Evolutionary conservation across 23 tunicate genomes (phyloP), one percentile per base, ranked within the genome.

Genomic region (Clavelina lepadiformis): DNA sequence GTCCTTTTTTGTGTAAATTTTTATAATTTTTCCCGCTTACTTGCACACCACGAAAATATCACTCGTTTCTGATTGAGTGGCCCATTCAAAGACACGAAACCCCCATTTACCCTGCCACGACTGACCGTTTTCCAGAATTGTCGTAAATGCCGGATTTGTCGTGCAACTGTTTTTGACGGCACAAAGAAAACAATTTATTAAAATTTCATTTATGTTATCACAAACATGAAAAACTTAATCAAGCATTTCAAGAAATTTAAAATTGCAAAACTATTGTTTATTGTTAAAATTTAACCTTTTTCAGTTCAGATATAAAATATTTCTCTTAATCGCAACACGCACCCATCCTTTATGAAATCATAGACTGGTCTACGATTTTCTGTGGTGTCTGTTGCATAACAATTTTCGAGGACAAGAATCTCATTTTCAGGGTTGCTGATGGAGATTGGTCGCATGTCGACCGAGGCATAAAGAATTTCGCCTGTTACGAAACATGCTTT

Each of bases 81-180:
- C 60, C 95, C 95, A 86, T 38, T 86, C 85, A 53, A 86, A 86
- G 4, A 86, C 79, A 34, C 95, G 57, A 68, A 86, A 70, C 27
- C 71, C 84, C 84, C 82, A 86, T 65, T 53, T 72, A 3, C 65
- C 85, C 8, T 56, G 51, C 1, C 77, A 35, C 3, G 85, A 64
- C 3, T 45, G 47, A 3, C 95, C 95, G 45, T 77, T 86, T 35
- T 63, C 62, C 41, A 86, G 22, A 18, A 86, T 74, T 13, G 74
- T 71, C 0, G 84, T 71, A 51, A 86, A 86, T 21, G 69, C 66
- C 0, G 82, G 69, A 55, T 86, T 77, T 25, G 80, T 86, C 19
- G 95, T 35, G 44, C 95, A 86, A 6, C 95, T 86, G 60, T 36
- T 21, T 15, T n/a, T n/a, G n/a, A n/a, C n/a, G n/a, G n/a, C n/a